Base-by-base conservation (phyloP, 2,888 invertebrate species). In the Ctenicera cuprea region DNA sequence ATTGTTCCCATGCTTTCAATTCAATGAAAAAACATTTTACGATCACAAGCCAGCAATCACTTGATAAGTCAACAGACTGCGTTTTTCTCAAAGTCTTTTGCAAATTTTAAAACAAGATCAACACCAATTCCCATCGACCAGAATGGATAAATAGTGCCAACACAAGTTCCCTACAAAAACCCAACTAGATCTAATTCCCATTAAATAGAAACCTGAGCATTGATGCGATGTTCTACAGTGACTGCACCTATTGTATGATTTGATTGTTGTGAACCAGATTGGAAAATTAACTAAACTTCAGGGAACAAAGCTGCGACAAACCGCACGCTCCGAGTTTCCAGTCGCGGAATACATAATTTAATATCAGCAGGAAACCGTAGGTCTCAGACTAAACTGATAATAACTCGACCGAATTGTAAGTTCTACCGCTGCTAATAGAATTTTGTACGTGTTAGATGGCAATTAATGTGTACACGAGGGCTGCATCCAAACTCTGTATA, bases 251-350 rank as follows among this genome's bases (percentile, higher is more conserved):
- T 85, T 85, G 82, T 84, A 81, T 76, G 78, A 79, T 80, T 81
- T 83, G 84, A 85, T 85, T 85, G 83, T 83, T 85, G 85, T 85
- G 83, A 82, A 83, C 81, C 83, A 84, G 84, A 85, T 85, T 84
- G 84, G 84, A 85, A 85, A 85, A 85, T 84, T 84, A 85, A 85
- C 83, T 83, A 78, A 76, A 78, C 77, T 70, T 76, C 65, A 61
- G 68, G 71, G 74, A 70, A 71, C 68, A 67, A 38, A 71, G 67
- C 73, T 71, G 61, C 75, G 76, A 78, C 78, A 65, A 48, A 73
- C 77, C 71, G 18, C 50, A 63, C 33, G 62, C 18, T 63, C 1
- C 38, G 62, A 64, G 33, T 63, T 66, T 72, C 74, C 52, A 67
- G 38, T 71, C 65, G 2, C 61, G 38, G 64, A 62, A 30, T 61